These are phyloP conservation scores for Pegoplata infirma DNA, from an alignment of 2,888 invertebrate species.

Conservation along the genomic window DNA sequence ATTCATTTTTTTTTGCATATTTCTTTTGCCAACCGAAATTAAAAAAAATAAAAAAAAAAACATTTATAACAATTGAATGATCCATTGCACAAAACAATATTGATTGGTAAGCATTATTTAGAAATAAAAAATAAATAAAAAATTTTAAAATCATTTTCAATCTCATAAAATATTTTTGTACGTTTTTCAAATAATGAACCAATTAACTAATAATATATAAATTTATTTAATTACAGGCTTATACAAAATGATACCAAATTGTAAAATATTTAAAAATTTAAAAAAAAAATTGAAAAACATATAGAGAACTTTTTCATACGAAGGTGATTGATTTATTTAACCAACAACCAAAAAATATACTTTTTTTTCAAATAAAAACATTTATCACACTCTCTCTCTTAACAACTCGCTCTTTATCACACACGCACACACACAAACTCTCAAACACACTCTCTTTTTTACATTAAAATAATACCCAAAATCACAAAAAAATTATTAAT, in stretches of 20 bases:
- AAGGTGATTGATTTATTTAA: constrained; percentile 41
- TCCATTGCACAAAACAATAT: neutral
- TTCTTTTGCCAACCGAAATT: too few species aligned
- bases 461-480: constrained; percentile 1
- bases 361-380: constrained; percentile 1
- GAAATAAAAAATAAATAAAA: neutral
- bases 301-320: constrained; percentile 6
- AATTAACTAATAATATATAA: constrained; percentile 12
- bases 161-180: neutral
- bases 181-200: neutral
- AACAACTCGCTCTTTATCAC: neutral
- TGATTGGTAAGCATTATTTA: neutral
- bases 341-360: neutral
- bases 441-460: neutral
- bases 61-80: neutral
- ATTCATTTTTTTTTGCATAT: neutral
- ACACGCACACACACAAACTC: neutral
- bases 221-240: constrained; percentile 48
- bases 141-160: neutral
- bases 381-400: neutral
- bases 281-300: too few species aligned
- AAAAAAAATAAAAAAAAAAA: too few species aligned
- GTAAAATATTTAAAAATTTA: too few species aligned
- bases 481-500: neutral
- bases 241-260: constrained; percentile 46